Base-by-base conservation (phyloP, 2,888 invertebrate species). In the Epinotia ramella region DNA sequence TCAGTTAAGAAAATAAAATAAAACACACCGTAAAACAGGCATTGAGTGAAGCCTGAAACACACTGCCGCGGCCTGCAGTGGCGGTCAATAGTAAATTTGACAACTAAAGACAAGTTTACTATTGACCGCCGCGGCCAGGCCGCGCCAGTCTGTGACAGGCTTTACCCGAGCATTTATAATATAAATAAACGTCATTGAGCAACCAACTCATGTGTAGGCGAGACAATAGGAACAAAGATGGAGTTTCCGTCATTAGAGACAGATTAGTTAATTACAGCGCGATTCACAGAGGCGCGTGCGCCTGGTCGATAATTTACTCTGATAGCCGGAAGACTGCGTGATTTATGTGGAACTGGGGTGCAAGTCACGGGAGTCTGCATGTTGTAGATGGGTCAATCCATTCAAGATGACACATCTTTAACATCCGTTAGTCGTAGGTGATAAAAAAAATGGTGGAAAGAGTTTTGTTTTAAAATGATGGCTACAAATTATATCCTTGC, bases 251-350 rank as follows among this genome's bases (percentile, higher is more conserved):
- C 75, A 70, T 75, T 60, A 66, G 49, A 12, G 65, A 66, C 59
- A 53, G 70, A 66, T 71, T 59, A 53, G 60, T 59, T 70, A 75
- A 75, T 75, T 59, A 71, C 65, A 49, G 53, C 75, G 63, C 63
- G 73, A 53, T 72, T 46, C 56, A 72, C 62, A 73, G 57, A 73
- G 67, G 73, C 68, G 76, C 77, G 79, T 80, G 79, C 72, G 82
- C 78, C 79, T 80, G 80, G 78, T 77, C 81, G 78, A 82, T 82
- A 82, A 80, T 64, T 78, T 69, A 76, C 77, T 56, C 49, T 78
- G 79, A 79, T 77, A 79, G 77, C 79, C 83, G 83, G 83, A 84
- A 84, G 84, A 81, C 77, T 77, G 79, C 79, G 79, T 81, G 84
- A 84, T 84, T 79, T 84, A 84, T 84, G 78, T 73, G 62, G 66